These are phyloP conservation scores for Pluvialis apricaria DNA, from an alignment of 2,113 vertebrate genomes.

Conservation along the genomic window DNA sequence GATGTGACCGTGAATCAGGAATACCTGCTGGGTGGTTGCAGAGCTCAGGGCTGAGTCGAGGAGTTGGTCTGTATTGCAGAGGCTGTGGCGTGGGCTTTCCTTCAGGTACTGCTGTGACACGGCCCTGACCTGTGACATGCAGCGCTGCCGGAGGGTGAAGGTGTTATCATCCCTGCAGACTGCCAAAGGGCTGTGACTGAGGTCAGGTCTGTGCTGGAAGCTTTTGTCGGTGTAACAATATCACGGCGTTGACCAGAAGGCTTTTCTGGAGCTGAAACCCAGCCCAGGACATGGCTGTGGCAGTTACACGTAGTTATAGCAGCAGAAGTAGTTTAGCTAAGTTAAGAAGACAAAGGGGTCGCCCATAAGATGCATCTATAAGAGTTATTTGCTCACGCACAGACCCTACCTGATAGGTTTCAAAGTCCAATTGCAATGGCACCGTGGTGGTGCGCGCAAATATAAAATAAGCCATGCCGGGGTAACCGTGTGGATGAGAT, in stretches of 20 bases:
- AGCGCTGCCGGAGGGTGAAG: neutral
- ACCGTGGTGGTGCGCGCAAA: neutral
- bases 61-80: neutral
- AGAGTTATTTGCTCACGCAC: neutral
- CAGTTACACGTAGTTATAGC: fast-evolving
- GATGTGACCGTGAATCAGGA: neutral
- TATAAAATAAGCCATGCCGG: no score
- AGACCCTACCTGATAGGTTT: neutral
- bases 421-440: neutral
- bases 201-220: neutral
- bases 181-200: neutral
- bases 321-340: neutral
- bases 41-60: neutral
- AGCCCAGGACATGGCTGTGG: neutral
- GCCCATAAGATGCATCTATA: neutral
- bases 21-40: neutral
- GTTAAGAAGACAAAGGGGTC: no score
- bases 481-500: no score
- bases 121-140: neutral
- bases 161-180: fast-evolving
- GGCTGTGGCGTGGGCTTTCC: neutral
- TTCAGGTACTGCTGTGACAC: neutral
- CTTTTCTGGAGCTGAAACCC: neutral
- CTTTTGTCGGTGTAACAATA: neutral
- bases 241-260: neutral